Conservation (phyloP, 2,888 invertebrate genomes). For the Parnassius mnemosyne region DNA sequence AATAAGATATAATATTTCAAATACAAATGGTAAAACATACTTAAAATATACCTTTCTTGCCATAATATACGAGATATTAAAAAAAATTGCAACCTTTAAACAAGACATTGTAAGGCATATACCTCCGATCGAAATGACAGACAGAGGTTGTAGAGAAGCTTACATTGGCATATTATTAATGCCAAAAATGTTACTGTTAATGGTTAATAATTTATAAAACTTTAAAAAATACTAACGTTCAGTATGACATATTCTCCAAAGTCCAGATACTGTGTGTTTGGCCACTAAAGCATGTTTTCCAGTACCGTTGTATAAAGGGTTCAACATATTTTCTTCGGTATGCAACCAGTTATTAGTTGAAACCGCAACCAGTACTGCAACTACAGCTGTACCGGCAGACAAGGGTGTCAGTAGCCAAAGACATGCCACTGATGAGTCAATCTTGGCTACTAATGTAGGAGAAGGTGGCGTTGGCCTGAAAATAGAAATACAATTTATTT, state of each 20-base stretch:
- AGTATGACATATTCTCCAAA: slow-evolving; percentile 90
- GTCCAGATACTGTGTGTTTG: slow-evolving; percentile 88
- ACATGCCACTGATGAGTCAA: slow-evolving; percentile 82
- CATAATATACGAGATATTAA: no score
- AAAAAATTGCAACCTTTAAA: no score
- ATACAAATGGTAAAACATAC: no score
- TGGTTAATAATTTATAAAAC: no score
- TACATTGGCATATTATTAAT: no score
- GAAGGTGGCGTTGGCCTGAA: slow-evolving; percentile 70
- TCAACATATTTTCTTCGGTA: slow-evolving; percentile 91
- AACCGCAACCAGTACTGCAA: slow-evolving; percentile 86
- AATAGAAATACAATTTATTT: neutral
- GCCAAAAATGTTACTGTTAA: no score
- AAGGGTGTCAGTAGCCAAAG: slow-evolving; percentile 83
- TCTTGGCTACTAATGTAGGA: slow-evolving; percentile 68
- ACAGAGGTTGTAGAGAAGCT: no score
- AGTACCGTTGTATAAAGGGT: slow-evolving; percentile 88
- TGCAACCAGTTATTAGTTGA: slow-evolving; percentile 92
- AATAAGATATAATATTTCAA: no score
- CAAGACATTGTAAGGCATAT: no score
- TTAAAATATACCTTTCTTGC: no score
- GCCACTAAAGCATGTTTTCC: slow-evolving; percentile 85
- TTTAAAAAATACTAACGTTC: slow-evolving; percentile 83
- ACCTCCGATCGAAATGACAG: no score
- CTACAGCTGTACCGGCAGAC: slow-evolving; percentile 85